Evolutionary conservation across 2,888 invertebrate species (phyloP), one percentile per base, ranked within the genome.

Genomic region (Chalcis sispes): DNA sequence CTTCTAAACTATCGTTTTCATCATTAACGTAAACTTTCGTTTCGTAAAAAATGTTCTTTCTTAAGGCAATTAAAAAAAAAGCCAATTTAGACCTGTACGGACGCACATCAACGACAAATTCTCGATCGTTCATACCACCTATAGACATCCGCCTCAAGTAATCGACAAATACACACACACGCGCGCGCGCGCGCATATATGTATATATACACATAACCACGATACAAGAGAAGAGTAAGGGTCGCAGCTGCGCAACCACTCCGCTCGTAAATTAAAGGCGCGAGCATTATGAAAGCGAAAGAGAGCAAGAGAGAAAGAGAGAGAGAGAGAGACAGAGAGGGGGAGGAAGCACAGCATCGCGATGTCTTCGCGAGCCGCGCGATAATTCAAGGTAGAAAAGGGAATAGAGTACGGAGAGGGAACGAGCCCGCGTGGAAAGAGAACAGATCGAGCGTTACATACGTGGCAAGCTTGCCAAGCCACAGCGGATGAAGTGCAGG

Each of bases 401-500:
- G n/a, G n/a, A n/a, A n/a, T n/a, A n/a, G n/a, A n/a, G n/a, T n/a
- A 27, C 15, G 13, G n/a, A 1, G 1, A 25, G 1, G 23, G 18
- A 23, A 42, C 15, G 8, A 23, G 42, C 27, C 15, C 15, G 15
- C 46, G 46, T 15, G 46, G 46, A 20, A 40, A 27, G 48, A 72
- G 29, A 66, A 56, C 56, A 25, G 72, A 65, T 36, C 72, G 36
- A 54, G 54, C 20, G 40, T n/a, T 7, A 1, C n/a, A 25, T n/a
- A 46, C 8, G 46, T 2, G 2, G n/a, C 46, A 48, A 13, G 83
- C 83, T 81, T 82, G 85, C 85, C 85, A 85, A 86, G 80, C 87
- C 87, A 79, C 86, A 84, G 82, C 4, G 2, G 3, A 83, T 79
- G 80, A 81, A 78, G 48, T 15, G 48, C 77, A 77, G 79, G 78